These are phyloP conservation scores for Empis stercorea DNA, from an alignment of 2,888 invertebrate species.

Conservation along the genomic window DNA sequence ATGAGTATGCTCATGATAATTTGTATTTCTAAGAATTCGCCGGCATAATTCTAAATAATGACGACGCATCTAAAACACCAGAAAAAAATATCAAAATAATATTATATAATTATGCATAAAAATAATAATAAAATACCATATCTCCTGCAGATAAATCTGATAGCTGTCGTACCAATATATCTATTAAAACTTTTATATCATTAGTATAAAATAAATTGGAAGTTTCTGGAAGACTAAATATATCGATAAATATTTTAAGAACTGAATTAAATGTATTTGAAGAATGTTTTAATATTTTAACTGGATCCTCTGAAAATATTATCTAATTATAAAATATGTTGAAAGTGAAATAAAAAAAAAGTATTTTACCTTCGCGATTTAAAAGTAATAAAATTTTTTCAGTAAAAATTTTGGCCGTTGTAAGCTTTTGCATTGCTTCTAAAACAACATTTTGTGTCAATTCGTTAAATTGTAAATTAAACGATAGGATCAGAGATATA, in stretches of 20 bases:
- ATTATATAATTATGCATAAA: not conserved
- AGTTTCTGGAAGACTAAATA: constrained; percentile 66
- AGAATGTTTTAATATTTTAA: constrained; percentile 71
- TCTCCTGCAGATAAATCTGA: constrained; percentile 83
- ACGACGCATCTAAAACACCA: constrained; percentile 50
- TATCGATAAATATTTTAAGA: constrained; percentile 74
- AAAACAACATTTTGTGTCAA: constrained; percentile 56
- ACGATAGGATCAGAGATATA: constrained; percentile 70
- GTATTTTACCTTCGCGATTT: constrained; percentile 69
- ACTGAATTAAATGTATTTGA: constrained; percentile 72
- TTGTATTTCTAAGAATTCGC: constrained; percentile 67
- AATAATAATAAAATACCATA: constrained; percentile 41
- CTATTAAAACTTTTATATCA: constrained; percentile 85
- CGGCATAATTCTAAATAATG: constrained; percentile 69
- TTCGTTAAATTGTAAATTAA: constrained; percentile 73
- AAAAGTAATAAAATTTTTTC: constrained; percentile 78
- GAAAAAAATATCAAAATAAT: not conserved
- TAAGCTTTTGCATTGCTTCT: constrained; percentile 51
- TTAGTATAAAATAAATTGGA: constrained; percentile 88
- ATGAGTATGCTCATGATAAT: constrained; percentile 67
- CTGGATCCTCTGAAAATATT: constrained; percentile 63
- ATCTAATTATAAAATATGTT: not conserved
- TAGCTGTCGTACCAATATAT: constrained; percentile 81
- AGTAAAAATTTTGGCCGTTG: constrained; percentile 74
- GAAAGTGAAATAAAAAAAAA: no score